phyloP scores from a whole-genome alignment of 2,888 invertebrate species.

The Lottia scabra region DNA sequence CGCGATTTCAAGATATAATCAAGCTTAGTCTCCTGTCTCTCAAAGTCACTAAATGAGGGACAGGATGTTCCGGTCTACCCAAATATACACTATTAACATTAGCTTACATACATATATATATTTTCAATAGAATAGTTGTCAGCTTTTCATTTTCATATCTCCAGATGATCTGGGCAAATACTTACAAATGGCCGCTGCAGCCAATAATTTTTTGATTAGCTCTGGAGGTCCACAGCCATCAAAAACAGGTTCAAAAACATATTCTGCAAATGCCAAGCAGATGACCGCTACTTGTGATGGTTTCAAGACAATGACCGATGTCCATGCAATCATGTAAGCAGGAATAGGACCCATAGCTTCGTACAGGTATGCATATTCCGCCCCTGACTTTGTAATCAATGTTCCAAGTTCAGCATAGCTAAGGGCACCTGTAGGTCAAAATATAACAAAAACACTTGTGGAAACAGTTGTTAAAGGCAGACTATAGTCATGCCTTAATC shows the following conservation, averaged over 20 bases:
- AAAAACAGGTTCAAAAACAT: conserved; percentile 39
- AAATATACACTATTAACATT: too few relatives aligned
- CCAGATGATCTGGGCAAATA: neutral
- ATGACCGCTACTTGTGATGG: conserved; percentile 66
- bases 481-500: too few relatives aligned
- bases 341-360: conserved; percentile 88
- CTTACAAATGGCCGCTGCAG: conserved; percentile 32
- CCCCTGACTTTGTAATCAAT: conserved; percentile 94
- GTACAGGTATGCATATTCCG: conserved; percentile 96
- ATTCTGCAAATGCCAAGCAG: conserved; percentile 65
- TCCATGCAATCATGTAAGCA: conserved; percentile 79
- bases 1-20: too few relatives aligned
- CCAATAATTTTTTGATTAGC: conserved; percentile 28
- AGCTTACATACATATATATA: too few relatives aligned
- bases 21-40: too few relatives aligned
- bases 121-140: too few relatives aligned
- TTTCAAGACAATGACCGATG: conserved; percentile 35
- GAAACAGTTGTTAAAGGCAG: neutral
- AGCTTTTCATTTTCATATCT: too few relatives aligned
- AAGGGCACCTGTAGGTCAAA: conserved; percentile 79
- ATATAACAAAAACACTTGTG: conserved; percentile 6
- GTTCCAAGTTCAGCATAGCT: conserved; percentile 95
- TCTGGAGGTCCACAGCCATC: conserved; percentile 41
- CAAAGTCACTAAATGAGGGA: too few relatives aligned
- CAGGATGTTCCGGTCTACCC: too few relatives aligned